phyloP scores from a whole-genome alignment of 53 echinoderm and acorn worm species.

The Patiria pectinifera region DNA sequence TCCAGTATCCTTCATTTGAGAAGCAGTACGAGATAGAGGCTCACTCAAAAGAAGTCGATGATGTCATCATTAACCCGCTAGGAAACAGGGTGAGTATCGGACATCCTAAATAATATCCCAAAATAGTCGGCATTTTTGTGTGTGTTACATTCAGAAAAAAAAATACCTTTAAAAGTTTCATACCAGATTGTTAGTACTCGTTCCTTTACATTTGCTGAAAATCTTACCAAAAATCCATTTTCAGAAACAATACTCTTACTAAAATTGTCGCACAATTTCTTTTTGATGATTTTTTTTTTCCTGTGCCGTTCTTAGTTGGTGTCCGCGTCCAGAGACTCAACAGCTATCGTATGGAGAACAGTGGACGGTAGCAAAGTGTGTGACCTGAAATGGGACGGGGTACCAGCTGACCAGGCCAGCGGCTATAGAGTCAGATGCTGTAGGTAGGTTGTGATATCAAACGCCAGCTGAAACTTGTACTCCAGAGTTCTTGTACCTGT shows the following conservation, averaged over 20 bases:
- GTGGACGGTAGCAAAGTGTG: constrained; percentile 77
- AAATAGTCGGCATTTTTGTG: too few relatives aligned
- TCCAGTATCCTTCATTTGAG: constrained; percentile 86
- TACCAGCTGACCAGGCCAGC: constrained; percentile 64
- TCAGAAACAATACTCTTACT: background rate
- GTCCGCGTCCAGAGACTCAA: constrained; percentile 84
- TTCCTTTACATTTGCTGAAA: too few relatives aligned
- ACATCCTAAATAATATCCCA: background rate
- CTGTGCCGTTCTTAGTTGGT: constrained; percentile 66
- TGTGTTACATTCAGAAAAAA: too few relatives aligned
- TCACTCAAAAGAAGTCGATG: constrained; percentile 92
- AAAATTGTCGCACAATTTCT: too few relatives aligned
- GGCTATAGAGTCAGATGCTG: constrained; percentile 83
- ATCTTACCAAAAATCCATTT: background rate
- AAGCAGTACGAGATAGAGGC: constrained; percentile 86
- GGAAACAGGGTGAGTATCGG: constrained; percentile 82
- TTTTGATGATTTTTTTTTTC: background rate
- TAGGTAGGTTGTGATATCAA: constrained; percentile 68
- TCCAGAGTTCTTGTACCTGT: too few relatives aligned
- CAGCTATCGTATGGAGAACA: constrained; percentile 87
- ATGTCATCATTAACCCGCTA: constrained; percentile 88
- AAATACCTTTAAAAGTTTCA: too few relatives aligned
- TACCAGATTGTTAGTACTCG: too few relatives aligned
- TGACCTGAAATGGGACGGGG: constrained; percentile 87
- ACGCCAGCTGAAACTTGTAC: background rate